phyloP scores from a whole-genome alignment of 2,113 vertebrate species.

The Toxotes chatareus region DNA sequence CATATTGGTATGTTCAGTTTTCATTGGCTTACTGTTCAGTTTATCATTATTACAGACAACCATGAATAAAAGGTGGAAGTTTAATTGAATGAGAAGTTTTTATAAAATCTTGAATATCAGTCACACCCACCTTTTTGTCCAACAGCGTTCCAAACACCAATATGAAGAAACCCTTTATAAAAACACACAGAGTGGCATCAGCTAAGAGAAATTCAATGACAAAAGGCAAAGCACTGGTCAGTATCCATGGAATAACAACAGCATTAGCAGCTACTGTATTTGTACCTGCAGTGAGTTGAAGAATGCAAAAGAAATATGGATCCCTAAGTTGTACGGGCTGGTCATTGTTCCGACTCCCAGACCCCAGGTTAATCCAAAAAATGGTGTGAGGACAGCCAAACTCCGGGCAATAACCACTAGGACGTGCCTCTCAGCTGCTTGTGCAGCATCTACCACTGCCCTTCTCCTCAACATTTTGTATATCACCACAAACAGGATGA shows the following conservation, averaged over 20 bases:
- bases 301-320: slow-evolving; percentile 84
- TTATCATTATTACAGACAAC: too few relatives aligned
- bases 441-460: slow-evolving; percentile 39
- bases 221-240: neutral
- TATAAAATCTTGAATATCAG: neutral
- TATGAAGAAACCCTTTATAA: slow-evolving; percentile 85
- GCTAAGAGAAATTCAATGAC: neutral
- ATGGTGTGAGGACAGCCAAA: slow-evolving; percentile 86
- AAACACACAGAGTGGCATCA: slow-evolving; percentile 2
- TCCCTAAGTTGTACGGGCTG: slow-evolving; percentile 29
- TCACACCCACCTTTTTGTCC: slow-evolving; percentile 83
- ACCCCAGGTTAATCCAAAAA: slow-evolving; percentile 90
- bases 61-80: too few relatives aligned
- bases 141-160: slow-evolving; percentile 85
- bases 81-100: too few relatives aligned
- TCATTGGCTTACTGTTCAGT: too few relatives aligned
- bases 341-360: slow-evolving; percentile 70
- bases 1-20: too few relatives aligned
- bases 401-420: slow-evolving; percentile 84
- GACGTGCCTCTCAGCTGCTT: slow-evolving; percentile 72
- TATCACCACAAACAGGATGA: slow-evolving; percentile 85
- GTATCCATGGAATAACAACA: neutral
- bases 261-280: neutral
- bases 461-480: slow-evolving; percentile 83
- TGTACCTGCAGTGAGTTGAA: slow-evolving; percentile 91